These are phyloP conservation scores for Mareca strepera DNA, from an alignment of 2,797 vertebrate species.

Conservation along the genomic window DNA sequence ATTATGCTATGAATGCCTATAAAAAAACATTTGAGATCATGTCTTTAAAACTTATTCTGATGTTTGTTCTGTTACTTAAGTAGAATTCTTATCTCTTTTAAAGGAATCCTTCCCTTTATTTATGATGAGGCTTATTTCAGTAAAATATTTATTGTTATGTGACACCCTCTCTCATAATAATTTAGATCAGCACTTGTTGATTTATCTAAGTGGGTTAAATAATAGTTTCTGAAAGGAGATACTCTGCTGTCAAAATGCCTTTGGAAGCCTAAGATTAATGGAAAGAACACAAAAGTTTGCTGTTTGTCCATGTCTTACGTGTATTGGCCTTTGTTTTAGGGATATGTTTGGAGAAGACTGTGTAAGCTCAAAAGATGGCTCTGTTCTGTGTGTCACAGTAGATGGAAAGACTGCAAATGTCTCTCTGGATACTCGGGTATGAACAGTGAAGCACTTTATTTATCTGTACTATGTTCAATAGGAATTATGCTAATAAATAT, in stretches of 20 bases:
- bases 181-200: not conserved
- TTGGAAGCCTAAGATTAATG: not conserved
- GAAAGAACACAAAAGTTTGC: not conserved
- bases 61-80: not conserved
- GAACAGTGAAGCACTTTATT: not conserved
- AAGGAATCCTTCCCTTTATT: not conserved
- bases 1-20: not conserved
- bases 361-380: slow-evolving; percentile 83
- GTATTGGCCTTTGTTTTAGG: slow-evolving; percentile 67
- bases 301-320: not conserved
- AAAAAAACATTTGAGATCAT: not conserved
- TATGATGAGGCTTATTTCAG: not conserved
- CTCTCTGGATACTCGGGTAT: slow-evolving; percentile 81
- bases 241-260: not conserved
- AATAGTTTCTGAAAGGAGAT: not conserved
- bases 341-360: slow-evolving; percentile 96
- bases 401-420: slow-evolving; percentile 88
- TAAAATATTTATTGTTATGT: not conserved
- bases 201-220: not conserved
- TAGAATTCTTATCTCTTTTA: not conserved
- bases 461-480: not conserved
- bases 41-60: not conserved
- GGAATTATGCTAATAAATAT: not conserved
- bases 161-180: not conserved
- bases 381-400: slow-evolving; percentile 84